phyloP scores from a whole-genome alignment of 30 jellyfish, hydroid and myxozoan genomes.

The Aurelia aurita region DNA sequence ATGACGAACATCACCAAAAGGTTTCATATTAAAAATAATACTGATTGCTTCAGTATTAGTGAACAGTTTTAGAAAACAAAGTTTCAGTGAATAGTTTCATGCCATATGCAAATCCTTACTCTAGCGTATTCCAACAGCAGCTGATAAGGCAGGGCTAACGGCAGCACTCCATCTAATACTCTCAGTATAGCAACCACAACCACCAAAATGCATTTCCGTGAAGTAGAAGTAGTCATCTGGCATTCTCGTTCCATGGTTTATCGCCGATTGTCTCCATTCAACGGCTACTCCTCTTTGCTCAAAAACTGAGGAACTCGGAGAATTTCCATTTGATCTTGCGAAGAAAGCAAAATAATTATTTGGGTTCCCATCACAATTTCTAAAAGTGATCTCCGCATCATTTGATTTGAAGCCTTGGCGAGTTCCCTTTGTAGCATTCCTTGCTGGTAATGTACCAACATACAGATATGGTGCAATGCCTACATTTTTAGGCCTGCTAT shows the following conservation, averaged over 20 bases:
- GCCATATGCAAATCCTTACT: neutral
- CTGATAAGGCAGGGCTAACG: neutral
- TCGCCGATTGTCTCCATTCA: conserved; percentile 44
- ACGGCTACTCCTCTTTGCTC: conserved; percentile 42
- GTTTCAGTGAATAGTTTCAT: no score
- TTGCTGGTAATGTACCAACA: conserved; percentile 39
- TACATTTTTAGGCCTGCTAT: conserved; percentile 29
- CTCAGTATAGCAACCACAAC: conserved; percentile 70
- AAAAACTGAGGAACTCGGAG: neutral
- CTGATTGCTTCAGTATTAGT: no score
- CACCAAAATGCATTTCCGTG: conserved; percentile 61
- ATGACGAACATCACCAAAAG: no score
- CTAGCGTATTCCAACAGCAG: conserved; percentile 32
- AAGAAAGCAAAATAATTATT: conserved; percentile 39
- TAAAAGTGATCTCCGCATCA: neutral
- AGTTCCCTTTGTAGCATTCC: neutral
- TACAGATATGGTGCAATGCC: conserved; percentile 29
- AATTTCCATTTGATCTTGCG: neutral
- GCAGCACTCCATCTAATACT: conserved; percentile 42
- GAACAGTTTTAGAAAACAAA: no score
- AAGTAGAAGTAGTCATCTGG: conserved; percentile 41
- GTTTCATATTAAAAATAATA: no score
- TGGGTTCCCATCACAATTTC: conserved; percentile 34
- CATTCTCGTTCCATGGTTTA: neutral
- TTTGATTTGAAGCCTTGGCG: conserved; percentile 39